These are phyloP conservation scores for Dicaeum eximium DNA, from an alignment of 2,113 vertebrate genomes.

Conservation along the genomic window DNA sequence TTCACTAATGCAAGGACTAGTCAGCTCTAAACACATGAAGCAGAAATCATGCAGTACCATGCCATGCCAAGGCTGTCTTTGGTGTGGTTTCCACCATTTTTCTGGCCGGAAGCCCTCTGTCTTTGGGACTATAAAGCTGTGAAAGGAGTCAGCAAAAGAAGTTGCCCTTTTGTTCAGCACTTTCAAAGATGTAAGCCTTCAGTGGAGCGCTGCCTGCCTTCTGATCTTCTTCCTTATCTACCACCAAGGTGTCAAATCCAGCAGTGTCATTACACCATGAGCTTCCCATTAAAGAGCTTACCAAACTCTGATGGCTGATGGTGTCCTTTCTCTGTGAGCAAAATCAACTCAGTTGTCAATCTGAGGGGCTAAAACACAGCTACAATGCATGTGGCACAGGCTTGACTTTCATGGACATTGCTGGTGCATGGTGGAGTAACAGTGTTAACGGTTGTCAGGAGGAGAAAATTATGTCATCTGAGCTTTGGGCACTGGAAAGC, in stretches of 20 bases:
- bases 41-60: neutral
- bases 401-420: neutral
- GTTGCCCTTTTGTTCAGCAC: conserved; percentile 8
- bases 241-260: neutral
- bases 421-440: neutral
- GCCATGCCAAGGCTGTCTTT: neutral
- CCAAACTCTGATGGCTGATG: neutral
- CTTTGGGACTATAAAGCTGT: conserved; percentile 47
- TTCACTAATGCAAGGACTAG: neutral
- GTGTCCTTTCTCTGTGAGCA: conserved; percentile 10
- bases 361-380: neutral
- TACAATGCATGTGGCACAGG: accelerated
- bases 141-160: conserved; percentile 33
- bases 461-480: neutral
- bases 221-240: neutral
- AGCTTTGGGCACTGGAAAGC: neutral
- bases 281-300: conserved; percentile 72
- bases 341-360: neutral
- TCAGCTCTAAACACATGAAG: neutral
- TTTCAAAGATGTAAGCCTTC: conserved; percentile 15
- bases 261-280: conserved; percentile 6
- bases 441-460: neutral
- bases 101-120: conserved; percentile 36
- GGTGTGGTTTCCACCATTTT: neutral
- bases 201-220: neutral